Conservation (phyloP, 1,140 invertebrate species). For the Heliothis virescens region DNA sequence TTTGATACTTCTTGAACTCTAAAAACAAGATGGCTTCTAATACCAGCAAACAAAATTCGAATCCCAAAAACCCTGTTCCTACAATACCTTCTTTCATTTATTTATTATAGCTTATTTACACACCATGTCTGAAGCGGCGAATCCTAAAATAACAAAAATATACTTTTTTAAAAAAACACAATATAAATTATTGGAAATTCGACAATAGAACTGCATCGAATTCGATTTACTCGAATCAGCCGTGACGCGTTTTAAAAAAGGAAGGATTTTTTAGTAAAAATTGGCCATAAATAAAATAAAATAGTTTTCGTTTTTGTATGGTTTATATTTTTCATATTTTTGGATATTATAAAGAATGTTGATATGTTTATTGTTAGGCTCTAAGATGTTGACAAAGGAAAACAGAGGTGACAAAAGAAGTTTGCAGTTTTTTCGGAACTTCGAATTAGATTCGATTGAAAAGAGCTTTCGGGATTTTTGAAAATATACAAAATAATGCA, state of each 20-base stretch:
- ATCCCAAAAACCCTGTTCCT: not conserved
- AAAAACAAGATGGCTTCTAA: too few species aligned
- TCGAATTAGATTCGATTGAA: too few species aligned
- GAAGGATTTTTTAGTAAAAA: conserved; percentile 46
- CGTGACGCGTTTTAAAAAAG: conserved; percentile 61
- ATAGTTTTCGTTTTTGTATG: not conserved
- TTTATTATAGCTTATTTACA: not conserved
- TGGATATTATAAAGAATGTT: conserved; percentile 21
- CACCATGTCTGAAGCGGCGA: not conserved
- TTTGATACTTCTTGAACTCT: too few species aligned
- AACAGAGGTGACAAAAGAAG: not conserved
- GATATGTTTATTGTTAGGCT: conserved; percentile 16
- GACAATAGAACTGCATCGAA: conserved; percentile 50
- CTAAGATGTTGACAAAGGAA: conserved; percentile 8
- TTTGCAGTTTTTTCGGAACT: not conserved
- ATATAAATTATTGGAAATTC: conserved; percentile 25
- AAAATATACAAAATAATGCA: too few species aligned
- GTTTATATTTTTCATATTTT: conserved; percentile 31
- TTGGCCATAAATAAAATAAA: conserved; percentile 41
- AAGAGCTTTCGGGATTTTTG: too few species aligned
- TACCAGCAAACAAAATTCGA: not conserved
- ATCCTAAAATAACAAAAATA: conserved; percentile 37
- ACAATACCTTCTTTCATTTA: conserved; percentile 11
- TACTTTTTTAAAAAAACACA: conserved; percentile 12
- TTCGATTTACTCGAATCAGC: conserved; percentile 52